A percentile compares a stretch with the other conserved stretches of the same genome.
phyloP scores from a whole-genome alignment of 2,113 vertebrate species.

The Lethenteron reissneri region DNA sequence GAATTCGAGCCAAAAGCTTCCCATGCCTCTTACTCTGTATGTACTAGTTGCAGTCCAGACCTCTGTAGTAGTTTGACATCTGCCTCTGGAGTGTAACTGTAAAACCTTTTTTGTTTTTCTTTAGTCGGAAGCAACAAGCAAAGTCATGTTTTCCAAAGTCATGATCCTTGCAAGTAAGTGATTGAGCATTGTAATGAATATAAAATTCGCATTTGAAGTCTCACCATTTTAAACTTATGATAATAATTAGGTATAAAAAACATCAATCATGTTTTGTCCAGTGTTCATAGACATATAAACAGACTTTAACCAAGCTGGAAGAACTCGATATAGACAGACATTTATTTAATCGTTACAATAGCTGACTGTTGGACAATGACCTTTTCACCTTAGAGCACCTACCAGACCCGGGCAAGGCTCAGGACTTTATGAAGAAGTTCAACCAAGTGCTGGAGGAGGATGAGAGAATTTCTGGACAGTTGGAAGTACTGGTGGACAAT shows the following conservation, averaged over 20 bases:
- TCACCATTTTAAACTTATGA: too few relatives aligned
- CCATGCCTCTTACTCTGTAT: slow-evolving; percentile 11
- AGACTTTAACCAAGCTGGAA: too few relatives aligned
- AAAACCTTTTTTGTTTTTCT: slow-evolving; percentile 18
- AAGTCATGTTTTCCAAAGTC: slow-evolving; percentile 85
- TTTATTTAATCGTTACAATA: slow-evolving; percentile 1
- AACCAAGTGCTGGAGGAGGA: slow-evolving; percentile 93
- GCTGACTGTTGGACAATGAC: slow-evolving; percentile 13
- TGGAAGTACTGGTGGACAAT: slow-evolving; percentile 78
- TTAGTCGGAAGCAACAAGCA: slow-evolving; percentile 77
- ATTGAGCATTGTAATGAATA: too few relatives aligned
- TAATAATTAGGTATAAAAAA: too few relatives aligned
- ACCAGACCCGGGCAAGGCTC: slow-evolving; percentile 87
- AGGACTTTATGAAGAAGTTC: slow-evolving; percentile 98
- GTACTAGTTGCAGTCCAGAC: too few relatives aligned
- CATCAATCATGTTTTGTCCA: too few relatives aligned
- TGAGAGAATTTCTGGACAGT: slow-evolving; percentile 65
- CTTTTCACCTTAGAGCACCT: slow-evolving; percentile 49
- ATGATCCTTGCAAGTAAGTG: slow-evolving; percentile 89
- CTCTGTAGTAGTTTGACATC: not conserved
- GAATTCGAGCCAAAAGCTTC: slow-evolving; percentile 9
- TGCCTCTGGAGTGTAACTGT: slow-evolving; percentile 13
- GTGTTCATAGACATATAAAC: too few relatives aligned
- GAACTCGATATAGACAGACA: too few relatives aligned
- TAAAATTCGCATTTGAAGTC: too few relatives aligned